phyloP scores from a whole-genome alignment of 2,797 vertebrate genomes.

The Natrix natrix region DNA sequence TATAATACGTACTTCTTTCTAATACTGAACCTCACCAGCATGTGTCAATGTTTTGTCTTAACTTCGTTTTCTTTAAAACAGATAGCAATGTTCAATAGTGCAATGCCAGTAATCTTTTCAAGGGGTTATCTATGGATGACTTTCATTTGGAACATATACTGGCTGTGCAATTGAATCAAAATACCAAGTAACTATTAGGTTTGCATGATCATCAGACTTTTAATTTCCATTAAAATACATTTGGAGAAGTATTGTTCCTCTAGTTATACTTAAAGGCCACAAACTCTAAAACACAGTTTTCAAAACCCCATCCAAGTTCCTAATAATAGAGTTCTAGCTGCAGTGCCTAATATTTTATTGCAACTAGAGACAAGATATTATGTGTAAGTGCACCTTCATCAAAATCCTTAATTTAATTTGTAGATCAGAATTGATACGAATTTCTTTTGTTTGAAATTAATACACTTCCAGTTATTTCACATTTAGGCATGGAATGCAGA shows the following conservation, averaged over 20 bases:
- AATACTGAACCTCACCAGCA: background rate
- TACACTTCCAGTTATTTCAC: background rate
- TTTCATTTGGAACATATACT: background rate
- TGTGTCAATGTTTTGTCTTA: background rate
- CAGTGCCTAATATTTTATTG: background rate
- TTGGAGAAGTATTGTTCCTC: background rate
- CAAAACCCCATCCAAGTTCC: background rate
- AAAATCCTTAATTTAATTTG: background rate
- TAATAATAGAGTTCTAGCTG: background rate
- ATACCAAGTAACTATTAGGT: background rate
- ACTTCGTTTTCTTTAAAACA: background rate
- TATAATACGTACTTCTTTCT: background rate
- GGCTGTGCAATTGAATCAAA: background rate
- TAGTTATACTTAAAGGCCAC: background rate
- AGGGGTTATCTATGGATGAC: background rate
- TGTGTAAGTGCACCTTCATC: background rate
- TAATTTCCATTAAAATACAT: background rate
- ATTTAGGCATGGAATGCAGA: background rate
- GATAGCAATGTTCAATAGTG: background rate
- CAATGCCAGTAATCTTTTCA: background rate
- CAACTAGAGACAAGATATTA: background rate
- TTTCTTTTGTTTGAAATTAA: background rate
- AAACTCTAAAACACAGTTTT: background rate
- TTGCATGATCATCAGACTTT: background rate
- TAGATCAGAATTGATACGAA: background rate